Evolutionary conservation across 2,888 invertebrate genomes (phyloP), one percentile per base, ranked within the genome.

Genomic region (Lycia hirtaria): DNA sequence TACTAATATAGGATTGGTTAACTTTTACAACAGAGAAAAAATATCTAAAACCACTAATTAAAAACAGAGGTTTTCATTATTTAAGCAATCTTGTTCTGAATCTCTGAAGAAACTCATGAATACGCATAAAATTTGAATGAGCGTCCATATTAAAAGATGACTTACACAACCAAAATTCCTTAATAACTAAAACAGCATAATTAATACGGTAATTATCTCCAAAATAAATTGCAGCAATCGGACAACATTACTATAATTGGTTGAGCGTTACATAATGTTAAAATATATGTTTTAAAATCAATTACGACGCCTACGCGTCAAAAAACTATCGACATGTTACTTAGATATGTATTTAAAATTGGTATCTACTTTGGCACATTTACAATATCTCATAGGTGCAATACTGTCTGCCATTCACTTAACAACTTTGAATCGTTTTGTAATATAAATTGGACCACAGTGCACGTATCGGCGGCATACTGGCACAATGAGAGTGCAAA

Each of bases 371-470:
- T 3, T 12, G 24, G 24, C 9, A 24, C 15, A 37, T 30, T 30
- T 30, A 30, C n/a, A n/a, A n/a, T n/a, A n/a, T 19, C n/a, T 37
- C 38, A 30, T 58, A 54, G 57, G 60, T 60, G 63, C 60, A 63
- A 63, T 63, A 64, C 49, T 57, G 40, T 60, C 49, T 57, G 37
- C 63, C 65, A 63, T 64, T 66, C 62, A 64, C 63, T 40, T 54
- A 57, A 45, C 44, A 33, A 53, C 49, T 61, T 49, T n/a, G 28
- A 47, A 52, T 22, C 38, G 53, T 66, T 66, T 64, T 62, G 61
- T 56, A 66, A 66, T 60, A 51, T 47, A 62, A 62, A 63, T 66
- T 62, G 63, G 55, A 50, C 30, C 55, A 51, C 49, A 35, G 35
- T 40, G 26, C 53, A 44, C 58, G 53, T 40, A 58, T 60, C 47